Evolutionary conservation across 2,113 vertebrate genomes (phyloP).

Genomic region (Calonectris borealis): DNA sequence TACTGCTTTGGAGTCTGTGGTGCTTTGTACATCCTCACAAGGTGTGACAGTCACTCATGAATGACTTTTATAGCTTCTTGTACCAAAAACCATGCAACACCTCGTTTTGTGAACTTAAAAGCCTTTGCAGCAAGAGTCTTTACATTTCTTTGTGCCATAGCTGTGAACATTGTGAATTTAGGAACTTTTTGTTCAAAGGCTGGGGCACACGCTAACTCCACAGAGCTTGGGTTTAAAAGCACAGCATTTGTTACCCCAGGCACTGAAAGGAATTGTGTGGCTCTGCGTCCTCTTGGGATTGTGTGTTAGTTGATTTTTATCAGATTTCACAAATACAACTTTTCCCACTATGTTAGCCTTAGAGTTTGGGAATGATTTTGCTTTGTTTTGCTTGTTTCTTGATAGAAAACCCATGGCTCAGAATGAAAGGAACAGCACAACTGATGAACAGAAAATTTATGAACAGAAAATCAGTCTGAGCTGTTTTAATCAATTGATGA

Average conservation of each 20-base stretch:
- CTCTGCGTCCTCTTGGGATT: background rate
- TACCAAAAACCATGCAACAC: background rate
- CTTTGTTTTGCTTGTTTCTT: background rate
- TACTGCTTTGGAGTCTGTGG: background rate
- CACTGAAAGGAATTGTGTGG: background rate
- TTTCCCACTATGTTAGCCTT: background rate
- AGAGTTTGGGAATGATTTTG: background rate
- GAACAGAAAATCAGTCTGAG: background rate
- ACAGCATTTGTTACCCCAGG: background rate
- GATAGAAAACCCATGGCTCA: background rate
- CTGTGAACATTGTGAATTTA: constrained; percentile 42
- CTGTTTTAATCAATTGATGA: constrained; percentile 1
- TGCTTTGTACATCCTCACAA: background rate
- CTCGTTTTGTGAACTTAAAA: constrained; percentile 35
- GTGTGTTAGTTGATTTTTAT: background rate
- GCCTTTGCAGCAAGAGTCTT: constrained; percentile 7
- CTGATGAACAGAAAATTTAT: background rate
- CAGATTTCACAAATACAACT: background rate
- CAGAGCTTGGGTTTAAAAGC: background rate
- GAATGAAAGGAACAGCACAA: background rate
- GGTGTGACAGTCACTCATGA: background rate
- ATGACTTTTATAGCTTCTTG: background rate
- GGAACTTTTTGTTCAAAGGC: constrained; percentile 41
- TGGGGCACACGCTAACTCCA: background rate
- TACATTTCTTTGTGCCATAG: constrained; percentile 4